Evolutionary conservation across 2,113 vertebrate species (phyloP).

Genomic region (Gambusia affinis): DNA sequence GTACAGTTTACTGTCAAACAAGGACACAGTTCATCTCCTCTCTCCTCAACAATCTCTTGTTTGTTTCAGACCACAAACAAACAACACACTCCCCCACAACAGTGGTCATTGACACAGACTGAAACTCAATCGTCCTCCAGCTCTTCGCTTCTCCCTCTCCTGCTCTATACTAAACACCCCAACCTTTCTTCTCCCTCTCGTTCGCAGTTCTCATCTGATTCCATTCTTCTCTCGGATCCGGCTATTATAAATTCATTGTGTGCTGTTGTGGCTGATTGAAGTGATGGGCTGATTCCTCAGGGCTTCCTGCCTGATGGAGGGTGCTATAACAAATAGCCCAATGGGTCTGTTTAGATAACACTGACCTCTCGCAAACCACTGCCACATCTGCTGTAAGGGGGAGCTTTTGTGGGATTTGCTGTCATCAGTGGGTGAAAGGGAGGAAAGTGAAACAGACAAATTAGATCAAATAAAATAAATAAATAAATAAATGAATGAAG

Average conservation of each 20-base stretch:
- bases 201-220: conserved; percentile 62
- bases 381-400: conserved; percentile 60
- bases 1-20: conserved; percentile 60
- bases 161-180: conserved; percentile 44
- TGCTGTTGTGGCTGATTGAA: conserved; percentile 80
- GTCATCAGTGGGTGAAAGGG: conserved; percentile 57
- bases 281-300: conserved; percentile 81
- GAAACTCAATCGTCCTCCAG: conserved; percentile 34
- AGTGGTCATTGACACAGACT: conserved; percentile 67
- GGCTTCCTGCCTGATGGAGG: conserved; percentile 81
- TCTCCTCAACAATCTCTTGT: conserved; percentile 75
- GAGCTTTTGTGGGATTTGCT: conserved; percentile 60
- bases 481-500: not conserved
- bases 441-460: conserved; percentile 35
- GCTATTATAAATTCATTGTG: conserved; percentile 81
- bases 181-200: conserved; percentile 13
- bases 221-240: conserved; percentile 44
- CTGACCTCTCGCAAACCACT: conserved; percentile 80
- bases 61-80: conserved; percentile 80
- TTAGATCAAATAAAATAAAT: conserved; percentile 1
- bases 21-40: conserved; percentile 71
- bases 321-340: conserved; percentile 86
- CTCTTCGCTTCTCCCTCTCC: conserved; percentile 33
- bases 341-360: conserved; percentile 87
- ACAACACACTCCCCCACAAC: conserved; percentile 66